A percentile compares a stretch with the other conserved stretches of the same genome.
phyloP scores from a whole-genome alignment of 2,113 vertebrate species.

The Boleophthalmus pectinirostris region DNA sequence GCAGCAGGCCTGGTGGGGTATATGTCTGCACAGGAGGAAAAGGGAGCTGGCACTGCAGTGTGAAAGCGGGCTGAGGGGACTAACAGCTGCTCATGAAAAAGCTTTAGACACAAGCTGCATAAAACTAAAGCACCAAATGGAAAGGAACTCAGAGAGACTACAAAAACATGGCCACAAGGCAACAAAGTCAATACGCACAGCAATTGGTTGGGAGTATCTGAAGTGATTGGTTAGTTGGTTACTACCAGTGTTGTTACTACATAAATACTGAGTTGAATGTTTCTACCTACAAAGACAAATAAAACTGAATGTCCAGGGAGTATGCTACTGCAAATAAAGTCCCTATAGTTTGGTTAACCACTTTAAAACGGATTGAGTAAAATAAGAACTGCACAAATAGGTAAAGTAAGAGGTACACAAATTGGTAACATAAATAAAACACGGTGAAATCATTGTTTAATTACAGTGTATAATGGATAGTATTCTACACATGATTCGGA shows the following conservation, averaged over 20 bases:
- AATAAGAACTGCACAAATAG: too few relatives aligned
- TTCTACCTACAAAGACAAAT: not conserved
- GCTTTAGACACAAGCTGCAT: constrained; percentile 68
- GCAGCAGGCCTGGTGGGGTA: constrained; percentile 30
- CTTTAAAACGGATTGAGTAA: not conserved
- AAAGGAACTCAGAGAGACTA: constrained; percentile 71
- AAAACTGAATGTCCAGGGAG: not conserved
- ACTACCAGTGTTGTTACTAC: not conserved
- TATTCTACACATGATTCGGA: not conserved
- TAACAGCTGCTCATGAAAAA: constrained; percentile 69
- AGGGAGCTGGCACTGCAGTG: constrained; percentile 59
- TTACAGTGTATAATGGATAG: not conserved
- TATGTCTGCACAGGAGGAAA: constrained; percentile 8
- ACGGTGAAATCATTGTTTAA: not conserved
- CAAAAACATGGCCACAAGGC: constrained; percentile 30
- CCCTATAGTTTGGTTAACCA: not conserved
- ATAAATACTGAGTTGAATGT: not conserved
- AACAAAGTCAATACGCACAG: constrained; percentile 1
- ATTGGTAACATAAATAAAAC: too few relatives aligned
- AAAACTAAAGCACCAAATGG: constrained; percentile 75
- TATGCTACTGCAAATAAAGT: not conserved
- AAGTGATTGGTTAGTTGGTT: not conserved
- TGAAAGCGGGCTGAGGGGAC: constrained; percentile 57
- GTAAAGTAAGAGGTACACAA: too few relatives aligned
- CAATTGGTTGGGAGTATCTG: not conserved